These are phyloP conservation scores for Percopsis transmontana DNA, from an alignment of 2,113 vertebrate genomes.

Conservation along the genomic window DNA sequence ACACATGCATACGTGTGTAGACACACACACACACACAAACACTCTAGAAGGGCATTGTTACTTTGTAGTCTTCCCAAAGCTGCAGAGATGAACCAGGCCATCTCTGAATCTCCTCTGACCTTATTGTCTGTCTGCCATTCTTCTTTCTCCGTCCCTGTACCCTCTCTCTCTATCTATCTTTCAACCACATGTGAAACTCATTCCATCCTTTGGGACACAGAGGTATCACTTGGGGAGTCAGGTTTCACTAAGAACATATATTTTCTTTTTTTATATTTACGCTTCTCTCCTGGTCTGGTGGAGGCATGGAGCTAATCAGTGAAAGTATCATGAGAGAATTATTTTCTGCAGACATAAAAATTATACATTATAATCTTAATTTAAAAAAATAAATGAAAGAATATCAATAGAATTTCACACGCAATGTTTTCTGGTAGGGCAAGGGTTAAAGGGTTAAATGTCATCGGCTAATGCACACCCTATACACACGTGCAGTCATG, in stretches of 20 bases:
- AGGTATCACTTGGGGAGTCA: constrained; percentile 41
- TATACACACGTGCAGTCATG: too few relatives aligned
- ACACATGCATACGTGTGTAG: background rate
- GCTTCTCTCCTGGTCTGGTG: background rate
- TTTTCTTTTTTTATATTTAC: background rate
- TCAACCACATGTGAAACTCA: constrained; percentile 44
- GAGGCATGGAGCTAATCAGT: background rate
- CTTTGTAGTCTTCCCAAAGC: constrained; percentile 29
- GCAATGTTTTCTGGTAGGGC: too few relatives aligned
- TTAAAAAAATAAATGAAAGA: too few relatives aligned
- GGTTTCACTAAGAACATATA: constrained; percentile 37
- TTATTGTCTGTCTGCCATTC: constrained; percentile 42
- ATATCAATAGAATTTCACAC: too few relatives aligned
- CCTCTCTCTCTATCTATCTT: constrained; percentile 10
- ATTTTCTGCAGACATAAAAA: constrained; percentile 18
- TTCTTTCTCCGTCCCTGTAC: constrained; percentile 33
- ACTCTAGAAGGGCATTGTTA: background rate
- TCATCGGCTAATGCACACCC: too few relatives aligned
- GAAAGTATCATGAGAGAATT: too few relatives aligned
- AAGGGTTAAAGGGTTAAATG: too few relatives aligned
- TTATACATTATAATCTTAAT: too few relatives aligned
- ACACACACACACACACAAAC: background rate
- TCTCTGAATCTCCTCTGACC: constrained; percentile 37
- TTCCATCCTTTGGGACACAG: constrained; percentile 33
- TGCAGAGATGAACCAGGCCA: constrained; percentile 33